Base-by-base conservation (phyloP, 2,113 vertebrate genomes). In the Chroicocephalus ridibundus region DNA sequence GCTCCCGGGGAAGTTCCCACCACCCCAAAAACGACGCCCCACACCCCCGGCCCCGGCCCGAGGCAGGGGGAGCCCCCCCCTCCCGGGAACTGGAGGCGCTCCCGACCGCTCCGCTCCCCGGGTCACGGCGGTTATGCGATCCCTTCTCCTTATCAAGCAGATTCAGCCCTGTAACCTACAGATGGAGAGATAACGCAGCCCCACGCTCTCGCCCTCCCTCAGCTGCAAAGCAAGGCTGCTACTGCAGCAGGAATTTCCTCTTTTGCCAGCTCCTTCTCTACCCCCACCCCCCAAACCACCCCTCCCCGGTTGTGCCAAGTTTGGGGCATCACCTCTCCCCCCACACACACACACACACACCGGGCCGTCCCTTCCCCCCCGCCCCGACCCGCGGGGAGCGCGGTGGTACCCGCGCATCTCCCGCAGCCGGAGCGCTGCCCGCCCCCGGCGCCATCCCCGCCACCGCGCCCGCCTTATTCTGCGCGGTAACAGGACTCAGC, bases 121-220 rank as follows among this genome's bases (percentile, higher is more conserved):
- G 92, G 84, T 92, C 93, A 94, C 60, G 77, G 86, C 92, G 78
- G 57, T 71, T 87, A 84, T 5, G 70, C 68, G 71, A 92, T 83
- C 82, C 66, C 74, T 79, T 74, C 81, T 31, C 88, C 57, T 87
- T n/a, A 93, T 42, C 75, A n/a, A 74, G 70, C 47, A 85, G 79
- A 69, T 82, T 68, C 85, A 85, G 85, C 88, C 83, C 80, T 15
- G 88, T 81, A 91, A 83, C 86, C 88, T 66, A 82, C 54, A 51
- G 60, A 94, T 26, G 31, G n/a, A 46, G 61, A 52, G 93, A 55
- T 65, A 88, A 80, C 14, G 27, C 77, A 66, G 46, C 72, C 91
- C 76, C 83, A 20, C 9, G 66, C 77, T 87, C 77, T 83, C 40
- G 7, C n/a, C 61, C 72, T 69, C 66, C 24, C 49, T 51, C 22